These are phyloP conservation scores for Lobophora halterata DNA, from an alignment of 2,888 invertebrate genomes.

Conservation along the genomic window DNA sequence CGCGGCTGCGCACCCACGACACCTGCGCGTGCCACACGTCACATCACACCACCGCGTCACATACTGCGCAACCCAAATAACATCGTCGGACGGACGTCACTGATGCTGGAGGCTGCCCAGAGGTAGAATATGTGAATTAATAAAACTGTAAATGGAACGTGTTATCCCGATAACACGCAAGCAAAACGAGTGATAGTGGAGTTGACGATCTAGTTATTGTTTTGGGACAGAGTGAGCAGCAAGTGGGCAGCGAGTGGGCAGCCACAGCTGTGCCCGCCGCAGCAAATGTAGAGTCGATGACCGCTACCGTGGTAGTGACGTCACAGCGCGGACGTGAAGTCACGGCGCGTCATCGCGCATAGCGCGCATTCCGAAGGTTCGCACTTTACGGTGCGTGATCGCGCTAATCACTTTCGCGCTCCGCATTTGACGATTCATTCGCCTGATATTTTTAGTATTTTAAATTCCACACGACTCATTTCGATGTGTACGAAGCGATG, in stretches of 20 bases:
- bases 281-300: constrained; percentile 16
- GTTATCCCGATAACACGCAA: too few species aligned
- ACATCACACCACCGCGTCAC: neutral
- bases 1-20: constrained; percentile 86
- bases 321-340: constrained; percentile 9
- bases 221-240: constrained; percentile 34
- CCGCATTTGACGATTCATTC: constrained; percentile 38
- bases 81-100: too few species aligned
- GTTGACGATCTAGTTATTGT: constrained; percentile 23
- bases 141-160: too few species aligned
- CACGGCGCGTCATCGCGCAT: constrained; percentile 9
- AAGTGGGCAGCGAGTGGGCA: constrained; percentile 27
- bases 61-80: neutral
- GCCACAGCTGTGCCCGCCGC: constrained; percentile 3
- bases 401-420: constrained; percentile 33
- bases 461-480: constrained; percentile 41
- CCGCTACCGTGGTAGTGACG: constrained; percentile 6
- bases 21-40: constrained; percentile 82
- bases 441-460: constrained; percentile 39
- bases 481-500: constrained; percentile 29
- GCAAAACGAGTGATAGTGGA: too few species aligned
- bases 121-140: too few species aligned
- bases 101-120: too few species aligned
- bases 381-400: constrained; percentile 4
- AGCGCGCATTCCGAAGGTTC: constrained; percentile 15